These are phyloP conservation scores for Nemurella pictetii DNA, from an alignment of 2,888 invertebrate genomes.

Conservation along the genomic window DNA sequence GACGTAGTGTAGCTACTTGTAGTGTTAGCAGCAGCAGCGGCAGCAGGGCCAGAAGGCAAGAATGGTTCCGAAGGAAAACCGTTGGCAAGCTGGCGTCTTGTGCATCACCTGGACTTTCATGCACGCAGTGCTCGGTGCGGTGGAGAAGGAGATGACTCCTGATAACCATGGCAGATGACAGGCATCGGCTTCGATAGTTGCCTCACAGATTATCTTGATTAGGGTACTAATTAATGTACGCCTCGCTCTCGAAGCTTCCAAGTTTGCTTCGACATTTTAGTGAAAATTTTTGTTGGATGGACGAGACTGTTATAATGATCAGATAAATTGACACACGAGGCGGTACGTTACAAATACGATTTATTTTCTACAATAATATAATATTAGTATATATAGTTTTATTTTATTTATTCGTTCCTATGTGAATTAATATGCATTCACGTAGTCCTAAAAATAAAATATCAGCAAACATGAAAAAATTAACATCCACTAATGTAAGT, in stretches of 20 bases:
- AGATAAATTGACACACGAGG: not conserved
- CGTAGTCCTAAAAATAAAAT: constrained; percentile 45
- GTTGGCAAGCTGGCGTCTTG: not conserved
- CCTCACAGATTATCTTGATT: not conserved
- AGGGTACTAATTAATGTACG: not conserved
- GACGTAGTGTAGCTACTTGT: not conserved
- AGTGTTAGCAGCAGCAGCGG: not conserved
- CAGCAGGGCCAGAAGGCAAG: not conserved
- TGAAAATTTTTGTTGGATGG: not conserved
- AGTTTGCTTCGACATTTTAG: not conserved
- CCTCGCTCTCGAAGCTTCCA: not conserved
- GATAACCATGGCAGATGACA: not conserved
- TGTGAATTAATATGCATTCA: constrained; percentile 44
- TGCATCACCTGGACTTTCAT: not conserved
- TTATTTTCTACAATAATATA: constrained; percentile 44
- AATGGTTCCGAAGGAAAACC: not conserved
- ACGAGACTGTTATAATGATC: not conserved
- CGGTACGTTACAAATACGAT: constrained; percentile 44
- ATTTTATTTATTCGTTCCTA: constrained; percentile 39
- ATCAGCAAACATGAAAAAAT: constrained; percentile 45
- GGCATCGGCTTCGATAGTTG: not conserved
- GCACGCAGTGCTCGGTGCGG: not conserved
- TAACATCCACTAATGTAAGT: constrained; percentile 43
- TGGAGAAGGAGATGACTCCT: not conserved
- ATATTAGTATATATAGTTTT: not conserved